Evolutionary conservation across 2,113 vertebrate species (phyloP).

Genomic region (Jacana jacana): DNA sequence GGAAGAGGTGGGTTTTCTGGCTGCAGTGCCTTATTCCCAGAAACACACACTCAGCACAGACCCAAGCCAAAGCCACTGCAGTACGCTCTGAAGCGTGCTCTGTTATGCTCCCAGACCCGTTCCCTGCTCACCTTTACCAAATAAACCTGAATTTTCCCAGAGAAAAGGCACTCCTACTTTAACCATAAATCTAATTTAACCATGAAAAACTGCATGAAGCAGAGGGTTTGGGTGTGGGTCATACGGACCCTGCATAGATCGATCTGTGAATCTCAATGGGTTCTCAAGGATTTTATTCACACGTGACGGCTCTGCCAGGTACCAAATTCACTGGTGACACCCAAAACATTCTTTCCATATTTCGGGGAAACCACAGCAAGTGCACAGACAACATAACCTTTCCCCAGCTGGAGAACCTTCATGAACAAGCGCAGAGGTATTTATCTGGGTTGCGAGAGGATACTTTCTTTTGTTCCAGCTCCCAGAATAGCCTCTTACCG

Average conservation of each 20-base stretch:
- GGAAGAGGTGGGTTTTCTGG: slow-evolving; percentile 6
- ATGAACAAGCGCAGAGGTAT: neutral
- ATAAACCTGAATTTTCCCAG: neutral
- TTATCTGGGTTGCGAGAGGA: neutral
- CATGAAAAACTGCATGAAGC: neutral
- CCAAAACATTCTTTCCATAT: neutral
- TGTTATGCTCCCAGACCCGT: neutral
- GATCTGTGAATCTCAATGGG: neutral
- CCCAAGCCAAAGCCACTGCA: neutral
- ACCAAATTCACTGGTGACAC: neutral
- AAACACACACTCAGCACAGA: neutral
- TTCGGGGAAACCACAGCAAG: neutral
- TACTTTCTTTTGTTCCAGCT: slow-evolving; percentile 2
- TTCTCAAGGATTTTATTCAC: neutral
- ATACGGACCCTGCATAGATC: neutral
- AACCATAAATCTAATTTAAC: neutral
- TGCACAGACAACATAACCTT: neutral
- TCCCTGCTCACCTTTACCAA: neutral
- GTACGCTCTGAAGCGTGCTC: neutral
- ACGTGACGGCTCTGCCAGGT: neutral
- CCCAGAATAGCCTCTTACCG: slow-evolving; percentile 17
- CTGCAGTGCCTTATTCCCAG: neutral
- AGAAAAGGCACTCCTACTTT: neutral
- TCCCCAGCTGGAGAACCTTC: slow-evolving; percentile 6
- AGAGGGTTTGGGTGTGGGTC: neutral